Evolutionary conservation across 2,888 invertebrate genomes (phyloP), one percentile per base, ranked within the genome.

Genomic region (Agonopterix alstromeriana): DNA sequence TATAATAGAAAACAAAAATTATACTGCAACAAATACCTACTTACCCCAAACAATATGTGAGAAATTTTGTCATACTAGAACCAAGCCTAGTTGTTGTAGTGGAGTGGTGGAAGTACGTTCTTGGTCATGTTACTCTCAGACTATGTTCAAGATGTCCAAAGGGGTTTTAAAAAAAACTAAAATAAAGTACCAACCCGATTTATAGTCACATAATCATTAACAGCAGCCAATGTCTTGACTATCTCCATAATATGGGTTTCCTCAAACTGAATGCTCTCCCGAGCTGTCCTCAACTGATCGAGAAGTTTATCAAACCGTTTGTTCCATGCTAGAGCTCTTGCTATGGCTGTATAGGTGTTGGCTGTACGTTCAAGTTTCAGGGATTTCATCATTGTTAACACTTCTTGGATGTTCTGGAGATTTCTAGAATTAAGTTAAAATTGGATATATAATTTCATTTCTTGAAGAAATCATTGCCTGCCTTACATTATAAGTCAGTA

Each of bases 321-420:
- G 48, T 89, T 89, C 65, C 78, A 89, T 3, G 90, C 86, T 35
- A 90, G 76, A 0, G 90, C 90, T 47, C 82, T 77, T 0, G 90
- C 76, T 36, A 90, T 65, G 4, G 90, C 81, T 0, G 87, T 81
- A 52, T 89, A 86, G 0, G 92, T 92, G 36, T 85, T 83, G 2
- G 75, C 53, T 11, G 88, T 86, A 2, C 77, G 71, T 0, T 76
- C 58, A 1, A 93, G 62, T 48, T 90, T 89, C 0, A 91, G 81
- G 0, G 90, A 87, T 45, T 75, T 82, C 92, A 93, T 92, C 69
- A 90, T 91, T 38, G 80, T 78, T 4, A 91, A 59, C 0, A 92
- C 87, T 50, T 86, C 75, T 57, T 90, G 71, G 2, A 87, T 90
- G 35, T 84, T 87, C 1, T 77, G 56, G 0, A 73, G 48, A 10